A percentile compares a stretch with the other conserved stretches of the same genome.
Evolutionary conservation across 2,797 vertebrate genomes (phyloP).

Genomic region (Phaenicophaeus curvirostris): DNA sequence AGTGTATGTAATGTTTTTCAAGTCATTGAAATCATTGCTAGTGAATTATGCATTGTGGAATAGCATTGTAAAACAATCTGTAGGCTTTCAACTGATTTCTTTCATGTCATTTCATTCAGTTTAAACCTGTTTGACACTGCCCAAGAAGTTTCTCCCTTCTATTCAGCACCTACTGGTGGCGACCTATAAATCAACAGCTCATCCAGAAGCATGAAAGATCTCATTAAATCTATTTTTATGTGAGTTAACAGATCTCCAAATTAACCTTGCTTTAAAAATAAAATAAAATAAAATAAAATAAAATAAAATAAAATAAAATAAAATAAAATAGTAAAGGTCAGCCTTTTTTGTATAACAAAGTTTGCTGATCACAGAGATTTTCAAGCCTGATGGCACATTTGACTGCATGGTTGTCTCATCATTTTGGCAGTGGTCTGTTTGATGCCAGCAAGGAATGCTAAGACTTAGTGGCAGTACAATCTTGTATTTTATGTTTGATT

Average conservation of each 20-base stretch:
- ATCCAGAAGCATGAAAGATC: constrained; percentile 18
- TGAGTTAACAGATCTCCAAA: constrained; percentile 45
- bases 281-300: not conserved
- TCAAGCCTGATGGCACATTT: constrained; percentile 51
- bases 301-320: constrained; percentile 8
- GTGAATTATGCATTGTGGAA: not conserved
- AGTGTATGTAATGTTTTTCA: not conserved
- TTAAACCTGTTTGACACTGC: constrained; percentile 45
- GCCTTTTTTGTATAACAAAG: not conserved
- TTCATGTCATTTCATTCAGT: constrained; percentile 2
- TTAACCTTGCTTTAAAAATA: constrained; percentile 36
- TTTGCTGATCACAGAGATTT: constrained; percentile 58
- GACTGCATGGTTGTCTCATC: constrained; percentile 60
- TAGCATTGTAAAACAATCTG: constrained; percentile 29
- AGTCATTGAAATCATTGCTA: constrained; percentile 21
- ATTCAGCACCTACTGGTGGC: constrained; percentile 22
- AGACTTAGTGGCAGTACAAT: constrained; percentile 14
- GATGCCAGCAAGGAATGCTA: constrained; percentile 58
- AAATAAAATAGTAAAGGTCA: constrained; percentile 22
- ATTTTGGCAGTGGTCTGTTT: constrained; percentile 59
- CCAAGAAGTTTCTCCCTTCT: constrained; percentile 12
- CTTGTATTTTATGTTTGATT: not conserved
- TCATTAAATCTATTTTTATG: constrained; percentile 45
- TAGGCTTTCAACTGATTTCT: constrained; percentile 21
- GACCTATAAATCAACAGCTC: not conserved